Conservation (phyloP, 2,797 vertebrate species). For the Anguilla megastoma region DNA sequence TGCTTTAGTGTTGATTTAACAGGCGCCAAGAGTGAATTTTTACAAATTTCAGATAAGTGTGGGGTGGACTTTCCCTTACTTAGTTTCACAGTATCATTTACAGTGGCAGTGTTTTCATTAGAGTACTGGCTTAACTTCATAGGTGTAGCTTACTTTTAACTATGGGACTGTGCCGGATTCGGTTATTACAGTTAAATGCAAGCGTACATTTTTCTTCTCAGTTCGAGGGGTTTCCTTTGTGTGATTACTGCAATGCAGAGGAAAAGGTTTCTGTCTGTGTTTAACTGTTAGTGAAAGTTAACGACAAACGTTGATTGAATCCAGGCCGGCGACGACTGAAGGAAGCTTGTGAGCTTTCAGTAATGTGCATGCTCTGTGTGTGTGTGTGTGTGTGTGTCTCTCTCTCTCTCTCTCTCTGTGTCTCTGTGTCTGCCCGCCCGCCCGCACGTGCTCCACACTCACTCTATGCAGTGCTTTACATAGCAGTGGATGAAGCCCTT, state of each 20-base stretch:
- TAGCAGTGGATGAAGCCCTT: background rate
- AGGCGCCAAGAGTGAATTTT: background rate
- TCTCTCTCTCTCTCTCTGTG: too few relatives aligned
- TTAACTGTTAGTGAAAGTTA: background rate
- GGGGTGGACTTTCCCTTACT: background rate
- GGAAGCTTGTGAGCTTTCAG: background rate
- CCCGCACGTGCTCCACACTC: background rate
- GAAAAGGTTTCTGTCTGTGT: background rate
- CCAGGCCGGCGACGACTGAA: background rate
- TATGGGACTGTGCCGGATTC: background rate
- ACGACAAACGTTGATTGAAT: background rate
- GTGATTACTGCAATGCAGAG: background rate
- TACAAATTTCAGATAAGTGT: background rate
- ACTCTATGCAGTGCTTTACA: background rate
- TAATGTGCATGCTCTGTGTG: background rate
- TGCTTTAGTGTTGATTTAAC: background rate
- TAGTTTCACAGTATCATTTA: background rate
- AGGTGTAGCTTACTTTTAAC: slow-evolving; percentile 4
- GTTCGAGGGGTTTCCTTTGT: background rate
- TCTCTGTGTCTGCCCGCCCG: too few relatives aligned
- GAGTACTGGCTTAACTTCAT: background rate
- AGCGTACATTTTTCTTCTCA: background rate
- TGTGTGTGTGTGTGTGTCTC: background rate
- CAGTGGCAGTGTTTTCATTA: background rate
- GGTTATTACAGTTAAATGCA: background rate